These are phyloP conservation scores for Lichenostomus cassidix DNA, from an alignment of 2,113 vertebrate species.

Conservation along the genomic window DNA sequence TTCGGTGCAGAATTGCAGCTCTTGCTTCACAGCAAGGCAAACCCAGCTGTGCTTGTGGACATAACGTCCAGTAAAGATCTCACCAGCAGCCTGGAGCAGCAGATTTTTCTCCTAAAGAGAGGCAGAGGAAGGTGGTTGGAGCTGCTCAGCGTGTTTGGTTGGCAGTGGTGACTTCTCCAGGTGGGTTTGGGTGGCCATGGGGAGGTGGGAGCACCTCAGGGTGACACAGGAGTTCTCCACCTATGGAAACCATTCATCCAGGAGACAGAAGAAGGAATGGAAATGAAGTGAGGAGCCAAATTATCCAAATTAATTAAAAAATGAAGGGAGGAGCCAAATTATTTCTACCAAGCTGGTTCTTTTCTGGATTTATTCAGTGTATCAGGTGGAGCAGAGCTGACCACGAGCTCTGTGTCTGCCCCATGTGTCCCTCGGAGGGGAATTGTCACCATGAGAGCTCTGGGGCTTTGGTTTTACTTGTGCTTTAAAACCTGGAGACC, in stretches of 20 bases:
- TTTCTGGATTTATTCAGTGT: background rate
- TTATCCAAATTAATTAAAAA: too few relatives aligned
- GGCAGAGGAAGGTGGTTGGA: background rate
- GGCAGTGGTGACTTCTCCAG: background rate
- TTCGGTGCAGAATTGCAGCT: background rate
- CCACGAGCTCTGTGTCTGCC: accelerated
- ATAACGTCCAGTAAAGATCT: background rate
- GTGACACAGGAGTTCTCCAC: background rate
- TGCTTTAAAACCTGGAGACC: background rate
- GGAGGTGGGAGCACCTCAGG: background rate
- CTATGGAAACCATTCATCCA: accelerated
- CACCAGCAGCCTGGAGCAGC: background rate
- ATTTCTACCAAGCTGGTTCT: background rate
- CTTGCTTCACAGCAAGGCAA: background rate
- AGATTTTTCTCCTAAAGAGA: background rate
- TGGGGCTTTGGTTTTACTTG: background rate
- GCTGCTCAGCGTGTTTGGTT: background rate
- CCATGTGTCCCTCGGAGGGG: background rate
- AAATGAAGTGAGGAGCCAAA: background rate
- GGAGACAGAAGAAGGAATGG: background rate
- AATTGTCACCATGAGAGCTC: background rate
- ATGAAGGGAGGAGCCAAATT: background rate
- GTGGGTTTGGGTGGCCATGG: background rate
- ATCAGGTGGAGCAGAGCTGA: background rate
- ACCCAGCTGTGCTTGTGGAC: background rate